A percentile compares a stretch with the other conserved stretches of the same genome.
Conservation (phyloP, 2,113 vertebrate species). For the Synchiropus splendidus region DNA sequence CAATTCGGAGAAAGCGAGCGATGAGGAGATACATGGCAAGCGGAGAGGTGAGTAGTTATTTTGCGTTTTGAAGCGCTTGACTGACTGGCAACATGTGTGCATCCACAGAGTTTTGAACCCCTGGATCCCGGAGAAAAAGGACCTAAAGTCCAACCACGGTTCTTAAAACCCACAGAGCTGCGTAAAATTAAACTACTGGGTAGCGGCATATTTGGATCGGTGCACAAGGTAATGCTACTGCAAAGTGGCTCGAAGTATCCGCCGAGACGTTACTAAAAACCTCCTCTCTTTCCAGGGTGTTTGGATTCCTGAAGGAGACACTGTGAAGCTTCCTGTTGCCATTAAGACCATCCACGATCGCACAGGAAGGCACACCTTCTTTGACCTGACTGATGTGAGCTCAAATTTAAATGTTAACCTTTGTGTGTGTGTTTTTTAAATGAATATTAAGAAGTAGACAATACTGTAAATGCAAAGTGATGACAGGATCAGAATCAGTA, state of each 20-base stretch:
- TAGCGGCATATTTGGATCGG: slow-evolving; percentile 80
- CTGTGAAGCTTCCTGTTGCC: slow-evolving; percentile 88
- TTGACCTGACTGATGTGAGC: slow-evolving; percentile 78
- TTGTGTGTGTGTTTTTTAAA: too few species aligned
- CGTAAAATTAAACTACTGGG: slow-evolving; percentile 82
- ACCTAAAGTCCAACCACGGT: slow-evolving; percentile 74
- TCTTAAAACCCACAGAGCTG: slow-evolving; percentile 79
- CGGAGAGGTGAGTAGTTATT: slow-evolving; percentile 66
- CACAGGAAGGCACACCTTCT: slow-evolving; percentile 75
- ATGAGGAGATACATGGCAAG: slow-evolving; percentile 88
- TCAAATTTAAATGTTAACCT: too few species aligned
- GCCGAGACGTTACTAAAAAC: background rate
- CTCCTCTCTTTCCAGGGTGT: slow-evolving; percentile 67
- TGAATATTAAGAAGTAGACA: too few species aligned
- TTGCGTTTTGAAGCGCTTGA: background rate
- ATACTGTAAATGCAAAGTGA: too few species aligned
- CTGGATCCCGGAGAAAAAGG: slow-evolving; percentile 83
- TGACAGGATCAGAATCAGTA: too few species aligned
- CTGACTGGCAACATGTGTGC: background rate
- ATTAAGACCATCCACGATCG: slow-evolving; percentile 85
- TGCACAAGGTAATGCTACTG: slow-evolving; percentile 75
- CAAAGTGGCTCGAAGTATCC: background rate
- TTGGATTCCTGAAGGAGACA: slow-evolving; percentile 89
- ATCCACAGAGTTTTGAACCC: slow-evolving; percentile 76
- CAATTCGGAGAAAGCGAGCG: slow-evolving; percentile 84